A percentile compares a stretch with the other conserved stretches of the same genome.
These are phyloP conservation scores for Julus scandinavius DNA, from an alignment of 2,888 invertebrate species.

Conservation along the genomic window DNA sequence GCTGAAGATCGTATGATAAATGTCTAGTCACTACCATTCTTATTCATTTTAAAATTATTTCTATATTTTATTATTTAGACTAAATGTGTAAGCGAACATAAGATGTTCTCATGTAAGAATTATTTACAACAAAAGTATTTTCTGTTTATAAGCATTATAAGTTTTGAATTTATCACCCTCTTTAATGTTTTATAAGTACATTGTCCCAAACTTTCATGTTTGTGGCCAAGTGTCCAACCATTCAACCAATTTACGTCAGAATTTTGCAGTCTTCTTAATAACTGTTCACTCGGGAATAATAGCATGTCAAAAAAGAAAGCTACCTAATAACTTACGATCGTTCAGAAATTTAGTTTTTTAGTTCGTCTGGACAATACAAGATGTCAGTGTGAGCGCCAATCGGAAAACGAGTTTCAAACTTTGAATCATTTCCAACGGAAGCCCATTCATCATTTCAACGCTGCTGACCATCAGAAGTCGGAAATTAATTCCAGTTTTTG, in stretches of 20 bases:
- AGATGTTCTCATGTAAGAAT: too few relatives aligned
- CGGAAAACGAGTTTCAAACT: neutral
- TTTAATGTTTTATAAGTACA: too few relatives aligned
- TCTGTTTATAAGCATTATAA: too few relatives aligned
- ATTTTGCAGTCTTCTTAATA: neutral
- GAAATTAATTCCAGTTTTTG: slow-evolving; percentile 25
- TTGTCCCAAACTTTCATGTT: too few relatives aligned
- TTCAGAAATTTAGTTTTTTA: neutral
- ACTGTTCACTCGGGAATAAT: slow-evolving; percentile 26
- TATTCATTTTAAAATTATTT: too few relatives aligned
- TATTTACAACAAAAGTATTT: too few relatives aligned
- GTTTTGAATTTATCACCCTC: too few relatives aligned
- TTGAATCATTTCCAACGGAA: slow-evolving; percentile 7
- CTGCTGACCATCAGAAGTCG: neutral
- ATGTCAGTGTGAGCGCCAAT: neutral
- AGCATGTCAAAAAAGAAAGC: slow-evolving; percentile 13
- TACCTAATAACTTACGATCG: neutral
- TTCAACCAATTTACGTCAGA: neutral
- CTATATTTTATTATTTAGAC: too few relatives aligned
- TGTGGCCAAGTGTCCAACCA: neutral
- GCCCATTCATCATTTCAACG: slow-evolving; percentile 12
- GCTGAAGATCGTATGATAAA: too few relatives aligned
- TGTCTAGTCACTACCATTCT: too few relatives aligned
- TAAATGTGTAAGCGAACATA: too few relatives aligned
- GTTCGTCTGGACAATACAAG: neutral